A percentile compares a stretch with the other conserved stretches of the same genome.
Conservation (phyloP, 2,113 vertebrate species). For the Melanerpes aurifrons region DNA sequence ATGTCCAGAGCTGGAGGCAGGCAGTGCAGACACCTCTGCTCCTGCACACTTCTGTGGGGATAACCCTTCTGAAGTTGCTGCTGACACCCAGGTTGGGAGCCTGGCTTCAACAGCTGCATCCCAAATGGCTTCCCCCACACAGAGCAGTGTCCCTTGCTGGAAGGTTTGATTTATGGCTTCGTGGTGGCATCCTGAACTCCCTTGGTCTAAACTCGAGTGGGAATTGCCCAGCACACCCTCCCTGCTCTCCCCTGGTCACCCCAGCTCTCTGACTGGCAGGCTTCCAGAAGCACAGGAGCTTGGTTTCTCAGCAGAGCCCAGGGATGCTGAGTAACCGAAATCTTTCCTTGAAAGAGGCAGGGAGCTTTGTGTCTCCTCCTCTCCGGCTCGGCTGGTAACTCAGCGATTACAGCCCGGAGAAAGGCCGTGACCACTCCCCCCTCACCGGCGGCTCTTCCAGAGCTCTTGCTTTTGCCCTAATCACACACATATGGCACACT, state of each 20-base stretch:
- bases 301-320: not conserved
- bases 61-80: not conserved
- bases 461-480: slow-evolving; percentile 14
- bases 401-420: not conserved
- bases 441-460: not conserved
- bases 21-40: not conserved
- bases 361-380: not conserved
- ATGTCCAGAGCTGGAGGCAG: not conserved
- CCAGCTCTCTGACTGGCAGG: not conserved
- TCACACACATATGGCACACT: slow-evolving; percentile 33
- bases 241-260: fast-evolving
- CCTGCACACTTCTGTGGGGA: not conserved
- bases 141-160: not conserved
- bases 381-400: not conserved
- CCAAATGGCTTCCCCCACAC: not conserved
- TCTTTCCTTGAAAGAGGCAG: not conserved
- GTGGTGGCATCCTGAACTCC: not conserved
- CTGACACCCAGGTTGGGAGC: not conserved
- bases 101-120: not conserved
- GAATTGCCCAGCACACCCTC: not conserved
- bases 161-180: not conserved
- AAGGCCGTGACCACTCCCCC: fast-evolving
- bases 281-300: not conserved
- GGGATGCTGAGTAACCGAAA: not conserved
- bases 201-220: not conserved